Percentiles rank a stretch among this genome's conserved stretches.
Conservation (phyloP, 2,113 vertebrate species). For the Ifrita kowaldi region DNA sequence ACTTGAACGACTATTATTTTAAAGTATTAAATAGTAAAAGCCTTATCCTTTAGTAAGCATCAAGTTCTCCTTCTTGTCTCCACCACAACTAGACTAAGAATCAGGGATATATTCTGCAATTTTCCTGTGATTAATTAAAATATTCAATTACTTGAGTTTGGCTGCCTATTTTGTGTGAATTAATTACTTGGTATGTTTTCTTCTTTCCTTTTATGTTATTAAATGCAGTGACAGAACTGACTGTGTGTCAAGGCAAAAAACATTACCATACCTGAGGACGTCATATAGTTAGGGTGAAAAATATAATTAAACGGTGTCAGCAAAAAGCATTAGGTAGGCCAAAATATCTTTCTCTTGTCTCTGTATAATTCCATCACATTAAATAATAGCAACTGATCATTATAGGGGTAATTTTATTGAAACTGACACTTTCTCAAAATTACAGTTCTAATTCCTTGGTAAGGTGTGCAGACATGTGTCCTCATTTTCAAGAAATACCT, state of each 20-base stretch:
- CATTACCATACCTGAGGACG: not conserved
- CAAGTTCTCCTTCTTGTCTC: not conserved
- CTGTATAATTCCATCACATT: not conserved
- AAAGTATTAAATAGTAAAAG: not conserved
- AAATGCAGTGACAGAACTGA: not conserved
- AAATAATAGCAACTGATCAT: not conserved
- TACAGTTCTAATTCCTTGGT: not conserved
- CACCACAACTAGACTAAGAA: not conserved
- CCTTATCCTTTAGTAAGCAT: not conserved
- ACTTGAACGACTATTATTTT: not conserved
- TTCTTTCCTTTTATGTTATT: slow-evolving; percentile 5
- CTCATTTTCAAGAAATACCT: not conserved
- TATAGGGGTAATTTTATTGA: not conserved
- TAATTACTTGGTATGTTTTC: not conserved
- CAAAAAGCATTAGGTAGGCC: not conserved
- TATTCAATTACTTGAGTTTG: not conserved
- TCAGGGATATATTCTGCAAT: not conserved
- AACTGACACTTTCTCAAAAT: not conserved
- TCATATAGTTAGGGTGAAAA: not conserved
- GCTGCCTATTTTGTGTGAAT: not conserved
- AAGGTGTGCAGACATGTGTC: not conserved
- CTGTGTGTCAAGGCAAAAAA: not conserved
- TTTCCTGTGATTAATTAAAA: not conserved
- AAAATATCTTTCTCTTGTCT: not conserved
- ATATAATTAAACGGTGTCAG: not conserved